A percentile compares a stretch with the other conserved stretches of the same genome.
Evolutionary conservation across 2,113 vertebrate genomes (phyloP).

Genomic region (Pampusana beccarii): DNA sequence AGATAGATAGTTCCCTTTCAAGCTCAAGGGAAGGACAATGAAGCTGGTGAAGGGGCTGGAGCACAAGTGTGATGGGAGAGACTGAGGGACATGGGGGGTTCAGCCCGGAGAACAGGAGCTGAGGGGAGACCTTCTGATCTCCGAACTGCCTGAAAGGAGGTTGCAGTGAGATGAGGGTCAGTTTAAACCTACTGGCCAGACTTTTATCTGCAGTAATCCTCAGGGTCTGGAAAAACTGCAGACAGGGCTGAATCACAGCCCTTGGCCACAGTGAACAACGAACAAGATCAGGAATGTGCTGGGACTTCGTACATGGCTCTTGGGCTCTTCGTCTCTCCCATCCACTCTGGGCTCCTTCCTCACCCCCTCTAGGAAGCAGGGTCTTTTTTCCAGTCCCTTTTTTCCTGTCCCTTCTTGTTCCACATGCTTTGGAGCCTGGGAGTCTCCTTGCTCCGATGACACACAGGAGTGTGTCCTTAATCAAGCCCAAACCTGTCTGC

Average conservation of each 20-base stretch:
- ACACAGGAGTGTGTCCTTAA: neutral
- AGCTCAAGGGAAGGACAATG: no score
- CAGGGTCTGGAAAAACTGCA: neutral
- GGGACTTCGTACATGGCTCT: neutral
- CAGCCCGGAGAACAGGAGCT: no score
- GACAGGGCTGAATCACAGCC: neutral
- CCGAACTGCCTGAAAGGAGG: no score
- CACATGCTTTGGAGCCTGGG: neutral
- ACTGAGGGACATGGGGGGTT: no score
- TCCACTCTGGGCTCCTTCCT: neutral
- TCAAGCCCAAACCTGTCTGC: neutral
- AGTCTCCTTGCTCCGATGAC: neutral
- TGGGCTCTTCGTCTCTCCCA: neutral
- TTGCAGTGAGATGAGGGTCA: no score
- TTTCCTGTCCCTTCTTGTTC: neutral
- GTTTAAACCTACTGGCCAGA: neutral
- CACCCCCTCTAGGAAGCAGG: neutral
- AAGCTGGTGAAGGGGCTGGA: no score
- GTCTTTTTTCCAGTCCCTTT: neutral
- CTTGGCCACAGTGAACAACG: neutral
- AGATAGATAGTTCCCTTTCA: neutral
- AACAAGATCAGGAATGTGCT: neutral
- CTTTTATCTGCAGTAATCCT: neutral
- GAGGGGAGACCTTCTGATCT: no score
- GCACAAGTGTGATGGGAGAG: no score